phyloP scores from a whole-genome alignment of 2,113 vertebrate species.

The Coryphaenoides rupestris region DNA sequence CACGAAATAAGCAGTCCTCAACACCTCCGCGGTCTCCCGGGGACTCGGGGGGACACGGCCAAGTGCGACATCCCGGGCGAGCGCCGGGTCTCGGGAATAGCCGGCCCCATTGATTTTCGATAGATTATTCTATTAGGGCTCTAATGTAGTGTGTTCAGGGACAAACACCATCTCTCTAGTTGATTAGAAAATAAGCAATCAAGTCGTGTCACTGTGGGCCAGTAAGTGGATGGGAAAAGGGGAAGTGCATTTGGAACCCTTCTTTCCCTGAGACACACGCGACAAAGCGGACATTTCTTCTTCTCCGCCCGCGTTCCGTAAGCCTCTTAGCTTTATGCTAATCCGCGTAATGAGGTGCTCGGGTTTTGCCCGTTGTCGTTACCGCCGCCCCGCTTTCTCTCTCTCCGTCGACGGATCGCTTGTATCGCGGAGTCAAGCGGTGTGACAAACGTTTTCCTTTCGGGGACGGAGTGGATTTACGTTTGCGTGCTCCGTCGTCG shows the following conservation, averaged over 20 bases:
- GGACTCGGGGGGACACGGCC: constrained; percentile 59
- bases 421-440: not conserved
- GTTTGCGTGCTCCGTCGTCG: too few relatives aligned
- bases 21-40: constrained; percentile 68
- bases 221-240: constrained; percentile 56
- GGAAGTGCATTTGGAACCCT: constrained; percentile 56
- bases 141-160: constrained; percentile 71
- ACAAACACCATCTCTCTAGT: constrained; percentile 71
- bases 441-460: not conserved
- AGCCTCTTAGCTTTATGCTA: constrained; percentile 36
- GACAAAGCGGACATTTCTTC: too few relatives aligned
- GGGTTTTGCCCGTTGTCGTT: constrained; percentile 27
- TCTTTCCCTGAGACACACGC: not conserved
- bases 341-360: constrained; percentile 55
- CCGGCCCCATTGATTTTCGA: constrained; percentile 72
- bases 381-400: too few relatives aligned
- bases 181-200: constrained; percentile 75
- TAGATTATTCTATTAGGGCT: constrained; percentile 71
- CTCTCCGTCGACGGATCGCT: constrained; percentile 16
- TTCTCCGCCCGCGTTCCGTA: too few relatives aligned
- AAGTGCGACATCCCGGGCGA: constrained; percentile 74
- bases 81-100: constrained; percentile 68
- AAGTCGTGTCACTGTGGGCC: constrained; percentile 42
- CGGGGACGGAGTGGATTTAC: not conserved
- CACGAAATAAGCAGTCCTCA: constrained; percentile 73